These are phyloP conservation scores for Artibeus jamaicensis DNA, from an alignment of 2,797 vertebrate genomes.

Conservation along the genomic window DNA sequence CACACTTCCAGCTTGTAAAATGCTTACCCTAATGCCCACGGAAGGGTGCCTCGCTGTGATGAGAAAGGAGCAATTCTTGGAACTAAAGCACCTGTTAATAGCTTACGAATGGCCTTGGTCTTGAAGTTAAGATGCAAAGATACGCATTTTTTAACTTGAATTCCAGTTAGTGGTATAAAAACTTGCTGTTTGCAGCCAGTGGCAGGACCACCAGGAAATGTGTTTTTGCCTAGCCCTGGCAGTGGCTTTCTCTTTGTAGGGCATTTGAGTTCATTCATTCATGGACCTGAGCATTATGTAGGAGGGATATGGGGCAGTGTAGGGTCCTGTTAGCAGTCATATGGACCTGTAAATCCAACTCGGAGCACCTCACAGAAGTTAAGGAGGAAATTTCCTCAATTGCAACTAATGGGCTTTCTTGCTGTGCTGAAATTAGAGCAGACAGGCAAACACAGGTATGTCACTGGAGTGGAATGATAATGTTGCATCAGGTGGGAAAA, in stretches of 20 bases:
- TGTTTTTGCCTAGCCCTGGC: background rate
- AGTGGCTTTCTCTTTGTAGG: background rate
- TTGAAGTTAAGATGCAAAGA: background rate
- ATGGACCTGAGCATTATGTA: background rate
- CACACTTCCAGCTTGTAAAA: background rate
- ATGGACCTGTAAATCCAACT: background rate
- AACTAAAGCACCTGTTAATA: background rate
- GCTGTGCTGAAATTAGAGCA: conserved; percentile 51
- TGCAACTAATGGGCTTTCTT: conserved; percentile 37
- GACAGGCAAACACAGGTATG: conserved; percentile 51
- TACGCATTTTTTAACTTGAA: background rate
- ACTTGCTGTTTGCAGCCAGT: background rate
- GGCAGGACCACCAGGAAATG: background rate
- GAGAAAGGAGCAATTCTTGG: background rate
- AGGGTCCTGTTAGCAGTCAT: background rate
- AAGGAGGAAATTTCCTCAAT: conserved; percentile 43
- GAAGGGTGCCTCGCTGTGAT: background rate
- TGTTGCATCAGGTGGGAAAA: background rate
- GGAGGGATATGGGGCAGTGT: background rate
- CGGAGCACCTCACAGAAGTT: background rate
- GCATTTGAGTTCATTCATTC: background rate
- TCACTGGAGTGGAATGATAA: conserved; percentile 52
- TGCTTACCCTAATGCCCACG: background rate
- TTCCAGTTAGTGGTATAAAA: conserved; percentile 26
- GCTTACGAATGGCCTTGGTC: background rate